These are phyloP conservation scores for Centropus unirufus DNA, from an alignment of 2,113 vertebrate genomes.

Conservation along the genomic window DNA sequence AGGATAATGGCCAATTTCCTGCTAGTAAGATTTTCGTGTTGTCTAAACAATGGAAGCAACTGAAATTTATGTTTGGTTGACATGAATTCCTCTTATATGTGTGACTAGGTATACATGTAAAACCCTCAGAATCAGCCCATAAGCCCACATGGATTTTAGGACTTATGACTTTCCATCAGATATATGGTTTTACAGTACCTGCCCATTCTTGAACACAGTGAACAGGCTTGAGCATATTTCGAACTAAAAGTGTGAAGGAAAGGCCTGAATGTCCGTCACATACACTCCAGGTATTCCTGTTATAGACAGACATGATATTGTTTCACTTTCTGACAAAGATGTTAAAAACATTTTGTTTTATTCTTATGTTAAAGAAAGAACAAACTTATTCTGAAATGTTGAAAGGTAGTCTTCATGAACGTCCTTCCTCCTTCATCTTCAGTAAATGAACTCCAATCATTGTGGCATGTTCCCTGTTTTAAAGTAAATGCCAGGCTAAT, in stretches of 20 bases:
- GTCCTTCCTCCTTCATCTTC: not conserved
- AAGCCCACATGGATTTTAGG: not conserved
- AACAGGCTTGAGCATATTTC: not conserved
- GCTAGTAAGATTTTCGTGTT: not conserved
- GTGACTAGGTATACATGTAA: not conserved
- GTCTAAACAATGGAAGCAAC: not conserved
- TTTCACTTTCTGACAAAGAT: not conserved
- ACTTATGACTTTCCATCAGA: not conserved
- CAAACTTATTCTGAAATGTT: not conserved
- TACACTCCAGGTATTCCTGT: not conserved
- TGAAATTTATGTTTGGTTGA: not conserved
- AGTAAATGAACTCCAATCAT: not conserved
- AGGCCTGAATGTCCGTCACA: fast-evolving
- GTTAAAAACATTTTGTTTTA: not conserved
- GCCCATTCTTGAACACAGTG: not conserved
- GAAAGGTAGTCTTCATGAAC: not conserved
- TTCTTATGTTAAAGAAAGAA: not conserved
- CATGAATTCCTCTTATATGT: not conserved
- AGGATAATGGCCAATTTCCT: not conserved
- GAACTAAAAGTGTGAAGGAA: not conserved
- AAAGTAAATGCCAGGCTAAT: not conserved
- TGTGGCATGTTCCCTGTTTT: constrained; percentile 18
- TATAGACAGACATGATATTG: too few relatives aligned
- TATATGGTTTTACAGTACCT: not conserved
- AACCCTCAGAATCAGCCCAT: not conserved